phyloP scores from a whole-genome alignment of 2,797 vertebrate genomes.

The Gymnopithys bicolor region DNA sequence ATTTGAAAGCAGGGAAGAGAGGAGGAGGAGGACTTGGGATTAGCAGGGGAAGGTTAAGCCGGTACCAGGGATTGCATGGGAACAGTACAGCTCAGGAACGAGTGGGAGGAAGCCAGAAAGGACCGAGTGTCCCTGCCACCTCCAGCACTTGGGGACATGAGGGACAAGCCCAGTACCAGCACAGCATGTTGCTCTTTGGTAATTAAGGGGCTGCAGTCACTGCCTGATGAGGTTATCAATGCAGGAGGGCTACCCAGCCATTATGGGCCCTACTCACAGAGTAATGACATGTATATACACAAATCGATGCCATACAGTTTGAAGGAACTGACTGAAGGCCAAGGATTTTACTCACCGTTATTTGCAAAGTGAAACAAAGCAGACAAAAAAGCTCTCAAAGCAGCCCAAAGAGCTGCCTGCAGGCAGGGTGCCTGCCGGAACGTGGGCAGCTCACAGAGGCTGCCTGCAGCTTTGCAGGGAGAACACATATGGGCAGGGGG shows the following conservation, averaged over 20 bases:
- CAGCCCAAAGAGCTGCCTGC: neutral
- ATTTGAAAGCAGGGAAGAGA: neutral
- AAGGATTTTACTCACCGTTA: neutral
- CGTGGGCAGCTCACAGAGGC: slow-evolving; percentile 9
- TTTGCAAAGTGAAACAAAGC: neutral
- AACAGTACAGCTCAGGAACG: neutral
- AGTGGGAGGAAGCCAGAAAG: neutral
- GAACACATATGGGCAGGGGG: slow-evolving; percentile 39
- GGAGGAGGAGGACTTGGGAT: slow-evolving; percentile 2
- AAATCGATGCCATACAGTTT: neutral
- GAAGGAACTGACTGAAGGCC: neutral
- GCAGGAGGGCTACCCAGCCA: neutral
- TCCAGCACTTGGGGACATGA: neutral
- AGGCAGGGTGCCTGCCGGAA: neutral
- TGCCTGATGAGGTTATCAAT: neutral
- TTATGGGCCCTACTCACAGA: neutral
- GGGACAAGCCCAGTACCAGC: neutral
- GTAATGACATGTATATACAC: neutral
- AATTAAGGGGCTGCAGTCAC: neutral
- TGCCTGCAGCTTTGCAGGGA: slow-evolving; percentile 33
- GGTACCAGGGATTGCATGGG: neutral
- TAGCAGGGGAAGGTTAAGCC: neutral
- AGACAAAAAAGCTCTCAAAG: neutral
- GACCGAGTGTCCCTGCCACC: neutral
- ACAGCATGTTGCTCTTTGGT: fast-evolving